Conservation (phyloP, 92 coral and sea anemone genomes). For the Meandrina meandrites region DNA sequence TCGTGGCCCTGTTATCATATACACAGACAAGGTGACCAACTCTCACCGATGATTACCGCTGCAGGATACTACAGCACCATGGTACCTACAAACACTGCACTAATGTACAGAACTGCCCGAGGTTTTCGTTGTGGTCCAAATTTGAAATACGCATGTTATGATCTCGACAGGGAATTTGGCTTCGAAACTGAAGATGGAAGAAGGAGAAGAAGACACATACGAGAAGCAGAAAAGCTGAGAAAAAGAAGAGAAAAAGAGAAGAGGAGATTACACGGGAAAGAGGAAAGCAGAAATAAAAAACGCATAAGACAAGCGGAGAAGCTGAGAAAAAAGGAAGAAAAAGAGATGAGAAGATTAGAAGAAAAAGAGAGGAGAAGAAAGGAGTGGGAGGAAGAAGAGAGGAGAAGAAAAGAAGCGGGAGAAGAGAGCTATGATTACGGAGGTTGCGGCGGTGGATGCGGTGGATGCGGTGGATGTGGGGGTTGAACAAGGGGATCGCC, state of each 20-base stretch:
- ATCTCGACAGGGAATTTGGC: conserved; percentile 43
- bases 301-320: no score
- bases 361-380: not conserved
- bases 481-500: not conserved
- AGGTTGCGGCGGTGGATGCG: no score
- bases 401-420: no score
- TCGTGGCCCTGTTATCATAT: conserved; percentile 43
- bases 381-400: not conserved
- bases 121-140: not conserved
- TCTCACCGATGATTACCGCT: conserved; percentile 39
- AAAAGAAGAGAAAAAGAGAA: not conserved
- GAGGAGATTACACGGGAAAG: no score
- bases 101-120: not conserved
- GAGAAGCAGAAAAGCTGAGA: not conserved
- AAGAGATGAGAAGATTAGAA: no score
- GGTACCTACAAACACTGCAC: conserved; percentile 54
- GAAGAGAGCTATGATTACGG: no score
- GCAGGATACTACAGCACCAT: conserved; percentile 54
- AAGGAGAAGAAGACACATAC: not conserved
- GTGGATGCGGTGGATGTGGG: not conserved
- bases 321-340: no score
- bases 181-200: conserved; percentile 28
- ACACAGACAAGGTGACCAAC: conserved; percentile 9
- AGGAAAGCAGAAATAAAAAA: no score
- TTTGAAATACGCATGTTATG: conserved; percentile 19